Base-by-base conservation (phyloP, 2,888 invertebrate genomes). In the Pardosa pseudoannulata region DNA sequence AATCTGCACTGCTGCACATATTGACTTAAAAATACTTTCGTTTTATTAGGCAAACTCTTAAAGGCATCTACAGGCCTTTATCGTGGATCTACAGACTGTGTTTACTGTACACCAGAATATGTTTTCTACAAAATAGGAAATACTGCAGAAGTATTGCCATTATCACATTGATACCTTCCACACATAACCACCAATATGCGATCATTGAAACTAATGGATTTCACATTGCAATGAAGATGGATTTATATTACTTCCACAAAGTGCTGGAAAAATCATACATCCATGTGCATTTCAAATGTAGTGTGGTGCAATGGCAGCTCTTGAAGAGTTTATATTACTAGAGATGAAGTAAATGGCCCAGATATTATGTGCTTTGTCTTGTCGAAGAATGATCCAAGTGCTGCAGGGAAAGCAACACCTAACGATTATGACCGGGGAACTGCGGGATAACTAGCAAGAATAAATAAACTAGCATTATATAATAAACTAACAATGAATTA, bases 261-360 rank as follows among this genome's bases (percentile, higher is more conserved):
- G 23, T n/a, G 23, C 56, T 5, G 1, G 19, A 23, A 56, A 23
- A 23, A 56, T 56, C 56, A 23, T 46, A 46, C 19, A 56, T 23
- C 11, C 6, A 56, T 23, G 56, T 56, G 23, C 56, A 56, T 19
- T 23, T 56, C 46, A 46, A 46, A 16, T 13, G 16, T 16, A 23
- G 23, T 56, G 6, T 46, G 56, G 56, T 56, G 56, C 56, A 56
- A 56, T 56, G 23, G 23, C 56, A 56, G 23, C 16, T 56, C 56
- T 56, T 56, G 56, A 56, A 31, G 78, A 79, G 71, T 19, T 71
- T 64, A 71, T 71, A 71, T 79, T 71, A 71, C 79, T 79, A 79
- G 79, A 79, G 79, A 71, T 76, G 46, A n/a, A 62, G 11, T 29
- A 65, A 13, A 65, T 65, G n/a, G n/a, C n/a, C n/a, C n/a, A n/a